A percentile compares a stretch with the other conserved stretches of the same genome.
Conservation (phyloP, 2,113 vertebrate genomes). For the Sinosuthora webbiana region DNA sequence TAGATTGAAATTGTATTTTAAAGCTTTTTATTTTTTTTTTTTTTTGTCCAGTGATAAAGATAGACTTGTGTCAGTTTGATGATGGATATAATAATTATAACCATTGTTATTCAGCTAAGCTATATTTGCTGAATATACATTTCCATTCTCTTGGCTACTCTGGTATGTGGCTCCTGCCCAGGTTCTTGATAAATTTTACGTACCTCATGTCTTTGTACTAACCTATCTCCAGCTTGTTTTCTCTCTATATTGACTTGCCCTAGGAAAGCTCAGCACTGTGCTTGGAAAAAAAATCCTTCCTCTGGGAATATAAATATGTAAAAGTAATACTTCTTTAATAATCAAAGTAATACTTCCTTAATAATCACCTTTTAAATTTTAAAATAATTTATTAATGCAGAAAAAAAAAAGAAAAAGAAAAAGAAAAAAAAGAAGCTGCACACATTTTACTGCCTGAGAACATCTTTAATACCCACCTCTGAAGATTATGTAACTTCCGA, state of each 20-base stretch:
- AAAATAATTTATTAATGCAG: background rate
- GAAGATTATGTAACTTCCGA: background rate
- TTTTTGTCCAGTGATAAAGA: background rate
- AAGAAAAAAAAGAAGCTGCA: background rate
- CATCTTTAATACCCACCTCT: background rate
- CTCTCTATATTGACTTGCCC: background rate
- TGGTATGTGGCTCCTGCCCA: background rate
- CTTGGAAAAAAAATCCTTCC: background rate
- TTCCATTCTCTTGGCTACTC: background rate
- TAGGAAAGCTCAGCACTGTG: background rate
- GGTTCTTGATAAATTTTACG: background rate
- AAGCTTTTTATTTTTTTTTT: background rate
- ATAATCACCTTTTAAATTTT: background rate
- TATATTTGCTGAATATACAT: background rate
- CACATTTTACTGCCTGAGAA: background rate
- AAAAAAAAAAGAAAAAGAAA: background rate
- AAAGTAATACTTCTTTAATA: background rate
- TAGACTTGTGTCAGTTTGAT: background rate
- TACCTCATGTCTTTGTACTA: background rate
- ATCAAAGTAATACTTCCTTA: background rate
- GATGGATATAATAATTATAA: background rate
- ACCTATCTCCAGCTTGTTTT: background rate
- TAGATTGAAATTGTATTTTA: background rate
- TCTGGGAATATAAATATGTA: background rate
- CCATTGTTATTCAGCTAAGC: background rate